phyloP scores from a whole-genome alignment of 2,888 invertebrate genomes.

The Bugulina stolonifera region DNA sequence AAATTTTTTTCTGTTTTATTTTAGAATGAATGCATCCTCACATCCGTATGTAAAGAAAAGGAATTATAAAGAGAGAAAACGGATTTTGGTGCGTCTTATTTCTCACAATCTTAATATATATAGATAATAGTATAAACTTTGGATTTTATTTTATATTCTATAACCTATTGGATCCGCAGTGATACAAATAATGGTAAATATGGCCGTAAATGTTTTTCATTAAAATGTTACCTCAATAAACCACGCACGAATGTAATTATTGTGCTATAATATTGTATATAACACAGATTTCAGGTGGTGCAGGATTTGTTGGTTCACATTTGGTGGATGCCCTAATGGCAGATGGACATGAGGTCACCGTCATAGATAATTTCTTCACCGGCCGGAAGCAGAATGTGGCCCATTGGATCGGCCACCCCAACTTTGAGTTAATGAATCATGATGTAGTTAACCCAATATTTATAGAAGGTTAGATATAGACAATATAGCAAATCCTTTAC shows the following conservation, averaged over 20 bases:
- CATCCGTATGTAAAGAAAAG: constrained; percentile 86
- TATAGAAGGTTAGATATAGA: constrained; percentile 77
- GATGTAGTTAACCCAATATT: constrained; percentile 96
- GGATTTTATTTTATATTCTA: no score
- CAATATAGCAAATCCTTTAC: no score
- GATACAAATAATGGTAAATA: no score
- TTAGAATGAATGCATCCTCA: constrained; percentile 49
- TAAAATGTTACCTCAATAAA: no score
- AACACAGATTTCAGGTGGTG: constrained; percentile 85
- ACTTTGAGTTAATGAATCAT: constrained; percentile 97
- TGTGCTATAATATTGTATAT: no score
- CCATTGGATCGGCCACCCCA: constrained; percentile 98
- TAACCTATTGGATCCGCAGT: no score
- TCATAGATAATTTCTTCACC: constrained; percentile 96
- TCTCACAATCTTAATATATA: background rate
- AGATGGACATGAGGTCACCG: constrained; percentile 90
- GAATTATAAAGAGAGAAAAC: constrained; percentile 82
- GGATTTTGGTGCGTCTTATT: constrained; percentile 69
- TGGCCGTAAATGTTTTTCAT: no score
- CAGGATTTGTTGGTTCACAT: constrained; percentile 98
- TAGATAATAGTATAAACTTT: no score
- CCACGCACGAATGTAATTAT: no score
- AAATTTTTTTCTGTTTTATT: background rate
- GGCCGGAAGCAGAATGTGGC: constrained; percentile 94
- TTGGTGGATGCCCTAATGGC: constrained; percentile 90